phyloP scores from a whole-genome alignment of 2,113 vertebrate genomes.

The Hystrix brachyura region DNA sequence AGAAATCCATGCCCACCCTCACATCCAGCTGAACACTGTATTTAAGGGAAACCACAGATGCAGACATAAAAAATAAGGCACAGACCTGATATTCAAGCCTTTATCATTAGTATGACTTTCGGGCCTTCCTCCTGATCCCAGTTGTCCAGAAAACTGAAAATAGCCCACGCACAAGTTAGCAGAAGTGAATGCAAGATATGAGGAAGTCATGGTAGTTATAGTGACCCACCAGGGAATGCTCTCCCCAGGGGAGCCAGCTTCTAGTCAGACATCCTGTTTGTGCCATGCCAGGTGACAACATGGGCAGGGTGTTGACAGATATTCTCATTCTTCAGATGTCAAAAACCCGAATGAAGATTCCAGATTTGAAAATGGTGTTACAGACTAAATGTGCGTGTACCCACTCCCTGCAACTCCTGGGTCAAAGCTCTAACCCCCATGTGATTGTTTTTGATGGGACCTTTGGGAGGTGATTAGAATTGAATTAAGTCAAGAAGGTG shows the following conservation, averaged over 20 bases:
- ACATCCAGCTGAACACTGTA: background rate
- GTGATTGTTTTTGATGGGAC: background rate
- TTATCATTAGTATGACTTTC: background rate
- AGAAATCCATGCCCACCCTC: background rate
- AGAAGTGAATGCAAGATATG: background rate
- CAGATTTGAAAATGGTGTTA: slow-evolving; percentile 1
- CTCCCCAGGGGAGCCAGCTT: background rate
- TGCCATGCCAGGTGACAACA: background rate
- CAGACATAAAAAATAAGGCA: background rate
- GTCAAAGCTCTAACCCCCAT: background rate
- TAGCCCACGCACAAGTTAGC: background rate
- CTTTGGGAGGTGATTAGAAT: background rate
- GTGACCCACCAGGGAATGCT: background rate
- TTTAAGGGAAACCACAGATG: slow-evolving; percentile 11
- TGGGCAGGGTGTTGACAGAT: background rate
- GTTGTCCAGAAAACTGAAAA: slow-evolving; percentile 40
- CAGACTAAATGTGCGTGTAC: background rate
- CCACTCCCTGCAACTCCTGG: background rate
- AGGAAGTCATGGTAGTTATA: background rate
- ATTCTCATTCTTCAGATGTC: background rate
- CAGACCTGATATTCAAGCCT: background rate
- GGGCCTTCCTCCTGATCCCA: background rate
- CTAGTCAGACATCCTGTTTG: background rate
- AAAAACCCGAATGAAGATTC: background rate
- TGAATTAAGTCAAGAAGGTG: background rate